Evolutionary conservation across 1,140 invertebrate species (phyloP).

Genomic region (Pogonognathellus flavescens): DNA sequence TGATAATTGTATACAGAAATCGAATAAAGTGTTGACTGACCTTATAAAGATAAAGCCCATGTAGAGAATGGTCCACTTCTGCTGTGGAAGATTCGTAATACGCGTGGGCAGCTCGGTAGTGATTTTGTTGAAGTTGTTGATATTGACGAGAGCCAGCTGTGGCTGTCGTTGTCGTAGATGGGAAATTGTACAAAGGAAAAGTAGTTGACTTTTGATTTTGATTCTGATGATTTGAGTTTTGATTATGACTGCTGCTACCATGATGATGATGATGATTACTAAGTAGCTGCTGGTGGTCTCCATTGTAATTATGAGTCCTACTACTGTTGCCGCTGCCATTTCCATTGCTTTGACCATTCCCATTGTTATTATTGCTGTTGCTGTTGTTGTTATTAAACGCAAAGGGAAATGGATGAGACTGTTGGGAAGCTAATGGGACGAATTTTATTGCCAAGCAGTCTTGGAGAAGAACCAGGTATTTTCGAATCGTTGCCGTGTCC

Average conservation of each 20-base stretch:
- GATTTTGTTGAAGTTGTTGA: constrained; percentile 39
- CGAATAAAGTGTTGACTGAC: constrained; percentile 47
- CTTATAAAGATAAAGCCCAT: constrained; percentile 59
- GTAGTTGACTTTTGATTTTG: constrained; percentile 43
- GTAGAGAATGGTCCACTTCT: constrained; percentile 56
- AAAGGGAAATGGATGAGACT: constrained; percentile 21
- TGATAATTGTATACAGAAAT: neutral
- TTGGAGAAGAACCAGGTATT: constrained; percentile 56
- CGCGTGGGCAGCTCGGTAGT: constrained; percentile 48
- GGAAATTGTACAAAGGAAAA: constrained; percentile 43
- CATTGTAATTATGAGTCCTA: constrained; percentile 44
- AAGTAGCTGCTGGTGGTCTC: constrained; percentile 35
- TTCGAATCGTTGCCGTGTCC: constrained; percentile 24
- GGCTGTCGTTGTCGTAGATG: neutral
- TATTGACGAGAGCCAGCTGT: constrained; percentile 40
- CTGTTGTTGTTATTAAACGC: constrained; percentile 20
- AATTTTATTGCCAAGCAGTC: constrained; percentile 59
- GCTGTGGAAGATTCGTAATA: constrained; percentile 27
- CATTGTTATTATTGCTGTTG: neutral
- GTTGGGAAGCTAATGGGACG: constrained; percentile 36
- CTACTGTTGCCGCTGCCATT: neutral
- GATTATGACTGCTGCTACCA: constrained; percentile 27
- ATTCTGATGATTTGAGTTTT: constrained; percentile 49
- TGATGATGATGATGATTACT: constrained; percentile 39
- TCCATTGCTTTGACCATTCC: neutral